phyloP scores from a whole-genome alignment of 2,888 invertebrate species.

The Andrena chrysosceles region DNA sequence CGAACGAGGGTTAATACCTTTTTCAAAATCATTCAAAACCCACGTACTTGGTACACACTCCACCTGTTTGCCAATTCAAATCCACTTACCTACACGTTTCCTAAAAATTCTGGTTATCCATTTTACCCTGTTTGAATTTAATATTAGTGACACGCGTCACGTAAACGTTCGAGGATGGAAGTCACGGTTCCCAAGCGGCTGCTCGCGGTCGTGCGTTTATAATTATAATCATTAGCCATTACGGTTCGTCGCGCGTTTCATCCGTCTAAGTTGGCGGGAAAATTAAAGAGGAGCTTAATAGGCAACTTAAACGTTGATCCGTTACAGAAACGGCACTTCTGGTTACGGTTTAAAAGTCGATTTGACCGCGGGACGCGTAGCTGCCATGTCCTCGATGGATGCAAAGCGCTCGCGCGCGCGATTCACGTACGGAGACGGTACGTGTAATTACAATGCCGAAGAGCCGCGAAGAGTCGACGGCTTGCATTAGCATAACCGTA shows the following conservation, averaged over 20 bases:
- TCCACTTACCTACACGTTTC: no score
- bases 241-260: not conserved
- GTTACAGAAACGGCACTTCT: not conserved
- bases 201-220: not conserved
- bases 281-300: constrained; percentile 26
- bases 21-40: no score
- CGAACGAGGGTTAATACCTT: no score
- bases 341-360: constrained; percentile 17
- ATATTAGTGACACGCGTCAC: not conserved
- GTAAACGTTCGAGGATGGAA: constrained; percentile 3
- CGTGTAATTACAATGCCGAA: constrained; percentile 56
- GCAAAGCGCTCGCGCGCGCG: not conserved
- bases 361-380: constrained; percentile 11
- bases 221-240: constrained; percentile 33
- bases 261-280: constrained; percentile 6
- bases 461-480: constrained; percentile 50
- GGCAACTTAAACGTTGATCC: constrained; percentile 7
- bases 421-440: constrained; percentile 28
- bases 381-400: constrained; percentile 16
- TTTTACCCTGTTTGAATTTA: not conserved
- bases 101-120: no score
- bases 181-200: constrained; percentile 4
- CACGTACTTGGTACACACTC: no score
- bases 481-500: constrained; percentile 66
- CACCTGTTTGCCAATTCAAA: no score